phyloP scores from a whole-genome alignment of 2,113 vertebrate species.

The Tragelaphus scriptus region DNA sequence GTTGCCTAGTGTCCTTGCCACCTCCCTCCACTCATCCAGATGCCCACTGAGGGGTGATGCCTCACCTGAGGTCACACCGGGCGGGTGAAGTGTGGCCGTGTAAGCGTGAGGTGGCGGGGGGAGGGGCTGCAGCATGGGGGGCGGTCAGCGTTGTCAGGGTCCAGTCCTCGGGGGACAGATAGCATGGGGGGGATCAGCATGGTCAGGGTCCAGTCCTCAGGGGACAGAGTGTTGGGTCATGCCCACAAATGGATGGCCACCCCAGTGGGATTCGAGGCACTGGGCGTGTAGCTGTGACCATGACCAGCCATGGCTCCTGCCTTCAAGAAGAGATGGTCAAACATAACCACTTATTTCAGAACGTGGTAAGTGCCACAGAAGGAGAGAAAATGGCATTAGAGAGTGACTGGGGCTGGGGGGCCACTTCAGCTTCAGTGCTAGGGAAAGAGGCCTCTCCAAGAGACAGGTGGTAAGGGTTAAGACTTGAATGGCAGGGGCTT shows the following conservation, averaged over 20 bases:
- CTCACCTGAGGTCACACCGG: background rate
- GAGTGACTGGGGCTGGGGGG: background rate
- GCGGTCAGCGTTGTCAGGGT: background rate
- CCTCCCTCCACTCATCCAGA: background rate
- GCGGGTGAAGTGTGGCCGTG: background rate
- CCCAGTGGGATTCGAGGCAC: background rate
- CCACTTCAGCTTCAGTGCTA: background rate
- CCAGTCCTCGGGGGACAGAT: no score
- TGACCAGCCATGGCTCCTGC: background rate
- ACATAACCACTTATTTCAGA: background rate
- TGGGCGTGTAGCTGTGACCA: background rate
- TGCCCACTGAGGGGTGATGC: background rate
- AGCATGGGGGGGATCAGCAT: no score
- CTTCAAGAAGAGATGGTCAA: background rate
- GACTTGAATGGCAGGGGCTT: background rate
- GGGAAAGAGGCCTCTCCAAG: background rate
- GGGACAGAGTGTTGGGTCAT: background rate
- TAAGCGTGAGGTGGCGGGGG: background rate
- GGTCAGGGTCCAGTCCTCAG: background rate
- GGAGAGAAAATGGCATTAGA: background rate
- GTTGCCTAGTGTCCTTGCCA: background rate
- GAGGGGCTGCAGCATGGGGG: background rate
- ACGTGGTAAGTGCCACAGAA: background rate
- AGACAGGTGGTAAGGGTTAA: background rate
- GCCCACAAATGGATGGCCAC: background rate